Evolutionary conservation across 2,113 vertebrate genomes (phyloP), one percentile per base, ranked within the genome.

Genomic region (Apteryx mantelli): DNA sequence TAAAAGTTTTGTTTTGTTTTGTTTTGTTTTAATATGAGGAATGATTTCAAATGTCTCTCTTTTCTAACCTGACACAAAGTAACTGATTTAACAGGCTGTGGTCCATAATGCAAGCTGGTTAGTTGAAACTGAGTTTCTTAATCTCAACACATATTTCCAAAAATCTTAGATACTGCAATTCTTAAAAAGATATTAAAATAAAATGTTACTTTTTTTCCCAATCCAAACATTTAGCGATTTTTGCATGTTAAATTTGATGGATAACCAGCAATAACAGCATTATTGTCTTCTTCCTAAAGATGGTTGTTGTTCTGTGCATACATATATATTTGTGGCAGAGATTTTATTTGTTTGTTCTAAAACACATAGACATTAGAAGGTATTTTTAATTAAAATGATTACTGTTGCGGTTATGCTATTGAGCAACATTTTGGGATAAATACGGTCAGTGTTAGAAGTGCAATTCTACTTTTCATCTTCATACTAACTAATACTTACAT

Each of bases 381-480:
- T 82, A 86, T 92, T 97, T 97, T 96, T 98, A 98, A 98, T 98
- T 98, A 97, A 97, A 98, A 96, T 95, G 94, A 96, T 98, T 97
- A 93, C 94, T 73, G 81, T 79, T 97, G 91, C 3, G 77, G 85
- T 97, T 96, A 97, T 95, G 86, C 85, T 96, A 98, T 94, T 98
- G 98, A 97, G 97, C 88, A 98, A 97, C 97, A 95, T 97, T 98
- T 97, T 95, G 87, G 91, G 76, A 96, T 97, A 96, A 98, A 98
- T 97, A 97, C 63, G 63, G 93, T 97, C 97, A 92, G 78, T 91
- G 93, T 95, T 97, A 90, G 95, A 97, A 97, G 85, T 68, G 71
- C 70, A 96, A 96, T 97, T 97, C 94, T 86, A 96, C 89, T 95
- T 96, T 97, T 98, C 96, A 85, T 97, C 96, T 97, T 98, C 92